Percentiles rank a stretch among this genome's conserved stretches.
Evolutionary conservation across 1,140 invertebrate species (phyloP).

Genomic region (Caenorhabditis latens): DNA sequence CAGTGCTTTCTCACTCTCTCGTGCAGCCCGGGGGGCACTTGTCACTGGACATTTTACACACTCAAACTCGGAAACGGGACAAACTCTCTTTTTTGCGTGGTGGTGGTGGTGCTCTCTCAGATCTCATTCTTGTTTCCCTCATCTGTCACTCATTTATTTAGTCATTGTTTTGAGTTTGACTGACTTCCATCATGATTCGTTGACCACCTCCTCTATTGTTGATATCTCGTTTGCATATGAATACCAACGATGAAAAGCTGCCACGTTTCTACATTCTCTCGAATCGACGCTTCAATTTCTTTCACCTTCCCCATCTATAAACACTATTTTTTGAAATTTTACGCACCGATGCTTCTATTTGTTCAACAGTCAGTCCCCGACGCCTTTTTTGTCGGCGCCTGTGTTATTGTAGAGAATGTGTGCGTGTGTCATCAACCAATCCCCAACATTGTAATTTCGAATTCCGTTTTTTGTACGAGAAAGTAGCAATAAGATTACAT

Average conservation of each 20-base stretch:
- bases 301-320: not conserved
- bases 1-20: not conserved
- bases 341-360: slow-evolving; percentile 38
- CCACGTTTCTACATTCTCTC: not conserved
- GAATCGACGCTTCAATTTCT: not conserved
- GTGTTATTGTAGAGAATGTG: slow-evolving; percentile 26
- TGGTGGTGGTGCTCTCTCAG: not conserved
- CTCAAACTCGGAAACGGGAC: slow-evolving; percentile 38
- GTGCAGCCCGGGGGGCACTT: slow-evolving; percentile 1
- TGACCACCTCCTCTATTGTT: not conserved
- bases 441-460: slow-evolving; percentile 11
- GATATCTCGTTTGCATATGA: slow-evolving; percentile 43
- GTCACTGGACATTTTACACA: slow-evolving; percentile 39
- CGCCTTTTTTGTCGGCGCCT: slow-evolving; percentile 12
- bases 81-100: slow-evolving; percentile 23
- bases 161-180: not conserved
- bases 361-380: slow-evolving; percentile 44
- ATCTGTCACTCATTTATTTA: slow-evolving; percentile 52
- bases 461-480: not conserved
- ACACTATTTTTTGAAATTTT: slow-evolving; percentile 14
- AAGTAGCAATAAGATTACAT: not conserved
- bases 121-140: slow-evolving; percentile 38
- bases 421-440: slow-evolving; percentile 10
- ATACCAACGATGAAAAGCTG: not conserved
- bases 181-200: not conserved